Base-by-base conservation (phyloP, 1,140 invertebrate genomes). In the Procambarus clarkii region DNA sequence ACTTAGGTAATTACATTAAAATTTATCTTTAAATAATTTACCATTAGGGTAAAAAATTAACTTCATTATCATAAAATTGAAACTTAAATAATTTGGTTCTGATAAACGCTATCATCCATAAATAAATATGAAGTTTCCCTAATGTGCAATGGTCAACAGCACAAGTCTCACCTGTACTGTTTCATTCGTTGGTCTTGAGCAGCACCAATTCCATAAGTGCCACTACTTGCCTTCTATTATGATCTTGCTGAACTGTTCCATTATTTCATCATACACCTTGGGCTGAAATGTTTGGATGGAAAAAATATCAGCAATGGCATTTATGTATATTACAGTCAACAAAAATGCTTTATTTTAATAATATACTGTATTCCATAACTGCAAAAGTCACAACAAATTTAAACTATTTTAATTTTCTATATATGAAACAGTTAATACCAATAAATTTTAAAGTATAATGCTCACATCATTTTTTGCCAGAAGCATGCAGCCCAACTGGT, bases 211-310 rank as follows among this genome's bases (percentile, higher is more conserved):
- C 96, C 96, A 94, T 99, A 99, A 0, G 98, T 96, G n/a, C 97
- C 96, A 92, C 97, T 98, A 92, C 98, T 98, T 1, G 98, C 98
- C 94, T 99, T n/a, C 98, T 2, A 99, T 96, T 0, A 98, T 98
- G 83, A 99, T 98, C 93, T 97, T 97, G 1, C 97, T 98, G 95
- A 99, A 99, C 97, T 99, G 98, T 93, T 98, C 97, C 98, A 99
- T 99, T 58, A 99, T 98, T 94, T 98, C 98, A 93, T 98, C 98
- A 94, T 98, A 98, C 18, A 99, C 97, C 91, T 95, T 94, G 5
- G 95, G 94, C 96, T 96, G 94, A 88, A 94, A 94, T 34, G 74
- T 80, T 45, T 60, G 2, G 79, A 80, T 50, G 45, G 77, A 48
- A 77, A 21, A 44, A 80, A 21, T 80, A 46, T 3, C 11, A 48